These are phyloP conservation scores for Porites lobata DNA, from an alignment of 92 coral and sea anemone genomes.

Conservation along the genomic window DNA sequence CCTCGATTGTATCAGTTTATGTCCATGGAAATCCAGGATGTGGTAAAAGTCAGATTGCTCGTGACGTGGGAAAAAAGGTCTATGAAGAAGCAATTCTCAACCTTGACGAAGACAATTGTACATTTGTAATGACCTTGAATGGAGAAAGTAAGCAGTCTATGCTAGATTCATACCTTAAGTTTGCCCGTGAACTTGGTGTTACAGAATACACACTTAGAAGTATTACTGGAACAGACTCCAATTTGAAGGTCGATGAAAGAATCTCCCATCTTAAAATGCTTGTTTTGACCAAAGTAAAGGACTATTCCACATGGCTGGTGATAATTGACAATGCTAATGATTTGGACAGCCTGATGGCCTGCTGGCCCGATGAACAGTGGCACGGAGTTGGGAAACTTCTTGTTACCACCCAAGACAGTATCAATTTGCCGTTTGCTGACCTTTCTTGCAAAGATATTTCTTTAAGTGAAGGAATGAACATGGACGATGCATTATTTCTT, in stretches of 20 bases:
- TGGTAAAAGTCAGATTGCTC: conserved; percentile 54
- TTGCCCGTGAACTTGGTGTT: conserved; percentile 41
- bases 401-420: conserved; percentile 53
- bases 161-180: conserved; percentile 41
- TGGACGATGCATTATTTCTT: conserved; percentile 16
- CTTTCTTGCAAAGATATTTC: conserved; percentile 1
- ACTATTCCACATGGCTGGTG: conserved; percentile 53
- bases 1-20: conserved; percentile 27
- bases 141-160: conserved; percentile 46
- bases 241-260: conserved; percentile 1
- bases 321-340: conserved; percentile 61
- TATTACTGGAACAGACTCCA: conserved; percentile 25
- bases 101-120: neutral
- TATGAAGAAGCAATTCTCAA: neutral
- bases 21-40: conserved; percentile 63
- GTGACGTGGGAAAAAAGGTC: conserved; percentile 17
- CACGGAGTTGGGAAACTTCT: conserved; percentile 39
- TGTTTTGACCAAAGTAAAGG: conserved; percentile 24
- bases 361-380: conserved; percentile 43
- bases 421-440: conserved; percentile 12
- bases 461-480: conserved; percentile 49
- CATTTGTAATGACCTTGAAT: conserved; percentile 61
- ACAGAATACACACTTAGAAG: conserved; percentile 30
- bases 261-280: conserved; percentile 26
- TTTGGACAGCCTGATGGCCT: neutral